Evolutionary conservation across 2,888 invertebrate genomes (phyloP).

Genomic region (Drosophila mulleri): DNA sequence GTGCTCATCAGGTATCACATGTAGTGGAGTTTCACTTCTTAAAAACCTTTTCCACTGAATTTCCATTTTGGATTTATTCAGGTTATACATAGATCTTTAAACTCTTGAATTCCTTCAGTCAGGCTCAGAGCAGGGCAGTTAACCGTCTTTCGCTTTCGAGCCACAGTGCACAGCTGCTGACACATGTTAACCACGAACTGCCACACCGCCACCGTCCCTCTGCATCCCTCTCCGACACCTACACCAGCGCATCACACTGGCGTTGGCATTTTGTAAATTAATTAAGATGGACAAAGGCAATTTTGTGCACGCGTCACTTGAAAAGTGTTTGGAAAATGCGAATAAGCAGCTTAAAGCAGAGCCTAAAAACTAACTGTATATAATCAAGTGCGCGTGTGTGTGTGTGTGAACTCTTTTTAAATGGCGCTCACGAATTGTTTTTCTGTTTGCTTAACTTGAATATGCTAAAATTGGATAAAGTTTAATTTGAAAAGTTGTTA

Average conservation of each 20-base stretch:
- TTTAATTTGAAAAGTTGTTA: conserved; percentile 81
- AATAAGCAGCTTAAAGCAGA: conserved; percentile 32
- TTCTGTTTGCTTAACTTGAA: conserved; percentile 65
- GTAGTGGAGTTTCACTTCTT: too few species aligned
- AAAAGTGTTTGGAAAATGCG: conserved; percentile 36
- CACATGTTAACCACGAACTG: conserved; percentile 23
- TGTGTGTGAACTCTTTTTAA: conserved; percentile 14
- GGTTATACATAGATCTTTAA: too few species aligned
- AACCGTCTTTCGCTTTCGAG: background rate
- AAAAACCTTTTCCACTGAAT: too few species aligned
- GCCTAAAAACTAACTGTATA: conserved; percentile 23
- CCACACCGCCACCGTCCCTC: background rate
- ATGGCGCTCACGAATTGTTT: conserved; percentile 54
- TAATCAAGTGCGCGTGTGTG: background rate
- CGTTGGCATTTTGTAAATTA: conserved; percentile 62
- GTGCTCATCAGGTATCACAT: too few species aligned
- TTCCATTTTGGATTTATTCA: too few species aligned
- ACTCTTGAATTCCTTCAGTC: too few species aligned
- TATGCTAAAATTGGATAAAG: conserved; percentile 74
- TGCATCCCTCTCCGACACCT: accelerated
- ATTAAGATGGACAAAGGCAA: conserved; percentile 78
- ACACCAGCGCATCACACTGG: background rate
- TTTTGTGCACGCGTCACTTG: conserved; percentile 52
- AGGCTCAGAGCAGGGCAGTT: background rate
- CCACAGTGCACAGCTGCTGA: conserved; percentile 42